Percentiles rank a stretch among this genome's conserved stretches.
Conservation (phyloP, 2,113 vertebrate species). For the Hystrix cristata region DNA sequence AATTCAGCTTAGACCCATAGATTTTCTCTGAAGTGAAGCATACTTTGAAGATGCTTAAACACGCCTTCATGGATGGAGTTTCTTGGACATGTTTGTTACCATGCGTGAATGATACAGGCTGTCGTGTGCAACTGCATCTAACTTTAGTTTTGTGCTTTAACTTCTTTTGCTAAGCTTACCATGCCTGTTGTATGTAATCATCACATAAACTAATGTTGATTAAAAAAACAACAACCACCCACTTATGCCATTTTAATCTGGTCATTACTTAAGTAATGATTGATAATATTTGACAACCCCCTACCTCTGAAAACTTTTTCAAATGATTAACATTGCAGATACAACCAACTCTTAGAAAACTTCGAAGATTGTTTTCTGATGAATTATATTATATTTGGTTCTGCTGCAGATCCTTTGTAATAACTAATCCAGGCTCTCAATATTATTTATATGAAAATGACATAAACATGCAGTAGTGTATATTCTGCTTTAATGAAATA, state of each 20-base stretch:
- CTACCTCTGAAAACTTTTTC: slow-evolving; percentile 34
- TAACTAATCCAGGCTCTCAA: neutral
- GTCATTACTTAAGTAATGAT: neutral
- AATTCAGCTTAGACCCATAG: neutral
- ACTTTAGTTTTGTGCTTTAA: neutral
- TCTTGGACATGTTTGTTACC: neutral
- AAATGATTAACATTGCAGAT: neutral
- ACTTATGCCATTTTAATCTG: neutral
- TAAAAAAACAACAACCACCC: neutral
- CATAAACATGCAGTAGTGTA: neutral
- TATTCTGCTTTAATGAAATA: slow-evolving; percentile 57
- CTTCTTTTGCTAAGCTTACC: neutral
- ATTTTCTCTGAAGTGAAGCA: slow-evolving; percentile 20
- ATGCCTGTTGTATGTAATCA: neutral
- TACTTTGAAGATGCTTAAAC: neutral
- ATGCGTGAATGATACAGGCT: neutral
- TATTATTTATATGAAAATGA: slow-evolving; percentile 50
- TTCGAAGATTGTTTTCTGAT: neutral
- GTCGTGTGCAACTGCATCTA: neutral
- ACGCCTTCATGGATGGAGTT: neutral
- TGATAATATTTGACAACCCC: neutral
- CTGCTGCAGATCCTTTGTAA: neutral
- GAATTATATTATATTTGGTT: slow-evolving; percentile 49
- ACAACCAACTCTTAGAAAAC: neutral
- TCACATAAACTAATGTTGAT: neutral